Conservation (phyloP, 2,113 vertebrate species). For the Heterotilapia buettikoferi region DNA sequence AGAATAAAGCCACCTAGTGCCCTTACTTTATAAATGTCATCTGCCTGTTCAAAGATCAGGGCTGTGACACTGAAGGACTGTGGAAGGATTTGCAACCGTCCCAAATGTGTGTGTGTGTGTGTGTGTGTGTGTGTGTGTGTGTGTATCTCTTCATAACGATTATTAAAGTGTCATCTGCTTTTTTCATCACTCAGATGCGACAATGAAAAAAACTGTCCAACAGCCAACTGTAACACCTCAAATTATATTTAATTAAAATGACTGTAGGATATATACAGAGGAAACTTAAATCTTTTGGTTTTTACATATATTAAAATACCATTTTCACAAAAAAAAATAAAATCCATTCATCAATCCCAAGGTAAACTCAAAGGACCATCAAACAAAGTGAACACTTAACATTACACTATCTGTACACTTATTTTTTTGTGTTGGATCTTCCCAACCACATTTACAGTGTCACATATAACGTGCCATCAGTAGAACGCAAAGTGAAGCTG, state of each 20-base stretch:
- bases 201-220: background rate
- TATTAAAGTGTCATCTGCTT: background rate
- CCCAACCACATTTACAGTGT: constrained; percentile 27
- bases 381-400: constrained; percentile 70
- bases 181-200: background rate
- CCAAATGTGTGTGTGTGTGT: background rate
- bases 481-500: constrained; percentile 6
- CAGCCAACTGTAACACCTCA: constrained; percentile 61
- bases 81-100: background rate
- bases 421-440: constrained; percentile 5
- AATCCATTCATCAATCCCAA: constrained; percentile 74
- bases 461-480: constrained; percentile 31
- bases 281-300: constrained; percentile 88
- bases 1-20: background rate
- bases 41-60: background rate
- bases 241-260: constrained; percentile 96
- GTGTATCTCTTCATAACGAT: background rate
- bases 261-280: constrained; percentile 85
- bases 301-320: constrained; percentile 99
- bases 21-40: background rate
- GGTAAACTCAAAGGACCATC: constrained; percentile 60
- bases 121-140: too few relatives aligned
- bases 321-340: constrained; percentile 81
- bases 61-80: background rate
- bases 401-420: constrained; percentile 42